phyloP scores from a whole-genome alignment of 2,113 vertebrate genomes.

The Chascanopsetta lugubris region DNA sequence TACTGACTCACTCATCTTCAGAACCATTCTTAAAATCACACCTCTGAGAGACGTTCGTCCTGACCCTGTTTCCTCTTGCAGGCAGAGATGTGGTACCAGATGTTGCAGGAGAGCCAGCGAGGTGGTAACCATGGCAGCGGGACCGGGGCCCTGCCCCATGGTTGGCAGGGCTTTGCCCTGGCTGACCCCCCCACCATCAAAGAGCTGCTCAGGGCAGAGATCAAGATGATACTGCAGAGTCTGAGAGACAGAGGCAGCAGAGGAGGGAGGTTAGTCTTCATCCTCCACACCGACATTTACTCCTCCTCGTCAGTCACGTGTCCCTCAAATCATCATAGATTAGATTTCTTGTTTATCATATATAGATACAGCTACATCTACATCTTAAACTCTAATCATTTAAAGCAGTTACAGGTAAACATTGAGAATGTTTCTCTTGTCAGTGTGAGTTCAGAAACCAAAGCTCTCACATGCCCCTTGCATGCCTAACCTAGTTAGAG shows the following conservation, averaged over 20 bases:
- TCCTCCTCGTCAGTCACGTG: background rate
- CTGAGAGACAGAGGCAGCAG: slow-evolving; percentile 65
- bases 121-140: slow-evolving; percentile 23
- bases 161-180: slow-evolving; percentile 59
- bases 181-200: slow-evolving; percentile 84
- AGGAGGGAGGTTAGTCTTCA: slow-evolving; percentile 65
- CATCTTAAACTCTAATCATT: no score
- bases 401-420: no score
- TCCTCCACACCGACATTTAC: background rate
- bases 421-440: no score
- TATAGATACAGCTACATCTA: no score
- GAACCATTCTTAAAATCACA: no score
- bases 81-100: slow-evolving; percentile 78
- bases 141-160: slow-evolving; percentile 18
- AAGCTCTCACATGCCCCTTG: no score
- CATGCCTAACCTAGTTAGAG: no score
- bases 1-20: no score
- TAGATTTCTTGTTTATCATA: no score
- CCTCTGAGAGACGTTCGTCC: background rate
- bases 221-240: slow-evolving; percentile 83
- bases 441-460: no score
- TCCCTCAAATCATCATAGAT: no score
- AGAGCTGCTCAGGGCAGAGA: slow-evolving; percentile 86
- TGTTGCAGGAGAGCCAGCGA: slow-evolving; percentile 69
- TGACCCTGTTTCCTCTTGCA: slow-evolving; percentile 49